Evolutionary conservation across 1,140 invertebrate genomes (phyloP).

Genomic region (Ridgeia piscesae): DNA sequence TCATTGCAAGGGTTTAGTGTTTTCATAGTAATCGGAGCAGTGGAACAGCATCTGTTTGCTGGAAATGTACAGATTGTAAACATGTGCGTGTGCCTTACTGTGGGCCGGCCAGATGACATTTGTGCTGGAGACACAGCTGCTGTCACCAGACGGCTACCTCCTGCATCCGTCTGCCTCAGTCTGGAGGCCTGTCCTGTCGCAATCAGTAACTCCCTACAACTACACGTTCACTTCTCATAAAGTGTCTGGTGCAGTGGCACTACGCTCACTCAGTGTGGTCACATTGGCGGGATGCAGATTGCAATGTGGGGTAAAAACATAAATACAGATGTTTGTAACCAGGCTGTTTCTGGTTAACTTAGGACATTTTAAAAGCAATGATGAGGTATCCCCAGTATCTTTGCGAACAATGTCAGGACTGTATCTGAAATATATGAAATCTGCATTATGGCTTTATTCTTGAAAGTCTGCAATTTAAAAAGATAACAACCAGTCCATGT

Average conservation of each 20-base stretch:
- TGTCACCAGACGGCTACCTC: neutral
- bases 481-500: no score
- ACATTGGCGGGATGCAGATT: neutral
- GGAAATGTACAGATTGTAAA: neutral
- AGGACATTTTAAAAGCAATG: no score
- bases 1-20: conserved; percentile 3
- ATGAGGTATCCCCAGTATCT: no score
- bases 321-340: no score
- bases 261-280: no score
- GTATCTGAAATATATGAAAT: no score
- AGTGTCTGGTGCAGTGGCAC: neutral
- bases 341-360: no score
- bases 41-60: neutral
- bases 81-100: neutral
- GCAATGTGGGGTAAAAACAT: neutral
- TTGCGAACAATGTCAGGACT: no score
- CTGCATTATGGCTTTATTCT: no score
- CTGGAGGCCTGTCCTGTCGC: neutral
- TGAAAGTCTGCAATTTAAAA: no score
- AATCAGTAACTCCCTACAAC: neutral
- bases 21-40: neutral
- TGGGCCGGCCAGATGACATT: neutral
- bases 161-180: no score
- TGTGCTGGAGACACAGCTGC: neutral
- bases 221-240: neutral